phyloP scores from a whole-genome alignment of 2,888 invertebrate genomes.

The Acronicta psi region DNA sequence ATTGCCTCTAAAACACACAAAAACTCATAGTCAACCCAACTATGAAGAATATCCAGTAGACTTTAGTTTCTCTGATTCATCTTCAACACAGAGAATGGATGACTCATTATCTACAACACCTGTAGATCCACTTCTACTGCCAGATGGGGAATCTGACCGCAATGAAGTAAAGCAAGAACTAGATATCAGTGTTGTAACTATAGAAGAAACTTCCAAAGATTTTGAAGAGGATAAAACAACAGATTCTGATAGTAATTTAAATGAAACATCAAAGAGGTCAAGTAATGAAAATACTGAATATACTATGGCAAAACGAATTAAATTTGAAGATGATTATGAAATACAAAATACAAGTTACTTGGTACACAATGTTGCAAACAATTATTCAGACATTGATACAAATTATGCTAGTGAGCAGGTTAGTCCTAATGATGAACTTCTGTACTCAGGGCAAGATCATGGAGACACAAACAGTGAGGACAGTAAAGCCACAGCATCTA shows the following conservation, averaged over 20 bases:
- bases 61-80: conserved; percentile 83
- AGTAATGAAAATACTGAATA: conserved; percentile 76
- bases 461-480: conserved; percentile 81
- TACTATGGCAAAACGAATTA: conserved; percentile 75
- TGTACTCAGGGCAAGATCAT: conserved; percentile 74
- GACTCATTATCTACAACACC: conserved; percentile 81
- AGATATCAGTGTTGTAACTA: conserved; percentile 79
- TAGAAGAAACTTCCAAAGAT: conserved; percentile 79
- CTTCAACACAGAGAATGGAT: conserved; percentile 78
- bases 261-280: conserved; percentile 77
- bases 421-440: conserved; percentile 71
- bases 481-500: conserved; percentile 76
- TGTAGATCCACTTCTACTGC: conserved; percentile 82
- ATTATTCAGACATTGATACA: conserved; percentile 73
- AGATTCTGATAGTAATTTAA: conserved; percentile 69
- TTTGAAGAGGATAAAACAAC: conserved; percentile 73
- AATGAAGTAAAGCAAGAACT: conserved; percentile 78
- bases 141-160: conserved; percentile 78
- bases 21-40: conserved; percentile 70
- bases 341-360: conserved; percentile 66
- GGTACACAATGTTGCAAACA: conserved; percentile 58
- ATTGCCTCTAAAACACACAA: conserved; percentile 80
- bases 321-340: conserved; percentile 77
- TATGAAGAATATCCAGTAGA: conserved; percentile 84
- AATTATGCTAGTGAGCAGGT: conserved; percentile 73